Base-by-base conservation (phyloP, 23 tunicate species). In the Ciona savignyi region DNA sequence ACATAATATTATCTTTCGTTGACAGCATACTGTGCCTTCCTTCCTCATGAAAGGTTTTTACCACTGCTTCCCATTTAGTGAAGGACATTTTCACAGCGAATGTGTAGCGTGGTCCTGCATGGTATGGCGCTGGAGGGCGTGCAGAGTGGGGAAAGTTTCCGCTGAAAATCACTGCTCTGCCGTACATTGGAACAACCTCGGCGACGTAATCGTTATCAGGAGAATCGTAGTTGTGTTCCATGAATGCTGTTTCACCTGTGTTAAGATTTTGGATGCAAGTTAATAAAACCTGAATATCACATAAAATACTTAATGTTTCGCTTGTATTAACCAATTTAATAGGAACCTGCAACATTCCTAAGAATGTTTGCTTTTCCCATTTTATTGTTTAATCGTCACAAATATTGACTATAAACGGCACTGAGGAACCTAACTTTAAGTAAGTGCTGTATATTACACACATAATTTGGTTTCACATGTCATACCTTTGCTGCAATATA, bases 121-220 rank as follows among this genome's bases (percentile, higher is more conserved):
- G 75, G 29, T 63, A 33, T 29, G 86, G 81, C 2, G 95, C 74
- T 2, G 96, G 96, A 0, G 96, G 96, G 31, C 49, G 83, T 31
- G 88, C 96, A 29, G 88, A 82, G 29, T 89, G 96, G n/a, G 96
- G 96, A 30, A 89, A 89, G n/a, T 78, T 70, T 25, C 96, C 96
- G 29, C 68, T 70, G 70, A 89, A 89, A n/a, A 83, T 78, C 4
- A 83, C 89, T 1, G 88, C 84, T 23, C 96, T 48, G 1, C 96
- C 96, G 51, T 76, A 89, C 30, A 64, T 30, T 20, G 96, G 96
- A 25, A 89, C 81, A 0, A 89, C 84, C 51, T 79, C 88, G 3
- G 96, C 96, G 15, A 89, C 96, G 67, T 82, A 82, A 34, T 89
- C 96, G 61, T 89, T 89, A 48, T 77, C 77, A 21, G 74, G 76